Evolutionary conservation across 53 echinoderm and acorn worm genomes (phyloP), one percentile per base, ranked within the genome.

Genomic region (Echinarachnius parma): DNA sequence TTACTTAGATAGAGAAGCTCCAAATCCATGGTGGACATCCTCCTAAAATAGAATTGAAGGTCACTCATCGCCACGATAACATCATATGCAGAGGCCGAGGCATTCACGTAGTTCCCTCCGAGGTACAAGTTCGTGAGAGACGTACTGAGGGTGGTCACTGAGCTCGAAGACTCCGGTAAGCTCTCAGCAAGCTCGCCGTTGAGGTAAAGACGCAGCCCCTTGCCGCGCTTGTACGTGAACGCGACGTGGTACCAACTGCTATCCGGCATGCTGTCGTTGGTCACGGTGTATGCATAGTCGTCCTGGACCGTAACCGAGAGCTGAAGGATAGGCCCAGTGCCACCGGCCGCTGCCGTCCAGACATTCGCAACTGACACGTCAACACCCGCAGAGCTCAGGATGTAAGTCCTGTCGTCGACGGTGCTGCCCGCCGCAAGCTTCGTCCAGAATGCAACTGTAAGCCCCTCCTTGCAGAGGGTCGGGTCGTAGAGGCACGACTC

Each of bases 401-500:
- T 32, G 8, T 55, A 4, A 2, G 49, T 21, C 21, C 42, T 60
- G 29, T 77, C 80, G 21, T 60, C 83, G 3, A 65, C 33, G 59
- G 72, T 82, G 21, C 50, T 66, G 15, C 56, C 22, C 5, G 65
- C 44, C n/a, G 34, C 42, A 8, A 90, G 30, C 28, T 46, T 46
- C 23, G 75, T 28, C 90, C 86, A 90, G 29, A 90, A 16, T 4
- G 83, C 42, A 9, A 86, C 29, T 10, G 86, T 86, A 21, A 90
- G 49, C 1, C 90, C 90, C n/a, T 86, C 75, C 13, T 46, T 67
- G 50, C 90, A 90, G 16, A 67, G 78, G 23, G 75, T 18, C 1
- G 86, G 82, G 54, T 90, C 57, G 7, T 35, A 74, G 20, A 90
- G 70, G 27, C 90, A 90, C 10, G 83, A 80, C 53, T 90, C 86